Conservation (phyloP, 2,888 invertebrate genomes). For the Disparrhopalites patrizii region DNA sequence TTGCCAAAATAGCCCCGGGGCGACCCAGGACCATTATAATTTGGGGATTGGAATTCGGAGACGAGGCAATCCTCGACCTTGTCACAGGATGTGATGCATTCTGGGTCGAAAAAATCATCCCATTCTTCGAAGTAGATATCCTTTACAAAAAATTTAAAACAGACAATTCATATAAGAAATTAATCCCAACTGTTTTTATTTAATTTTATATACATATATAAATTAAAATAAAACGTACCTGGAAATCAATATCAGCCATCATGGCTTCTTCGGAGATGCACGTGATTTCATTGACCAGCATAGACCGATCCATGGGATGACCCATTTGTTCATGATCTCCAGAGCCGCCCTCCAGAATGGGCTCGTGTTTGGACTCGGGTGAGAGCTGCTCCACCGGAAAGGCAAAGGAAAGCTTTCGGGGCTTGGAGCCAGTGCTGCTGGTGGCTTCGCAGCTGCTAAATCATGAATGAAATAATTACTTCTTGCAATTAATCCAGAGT, state of each 20-base stretch:
- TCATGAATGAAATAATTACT: too few relatives aligned
- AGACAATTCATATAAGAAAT: neutral
- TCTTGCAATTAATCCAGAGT: too few relatives aligned
- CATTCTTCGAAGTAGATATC: conserved; percentile 48
- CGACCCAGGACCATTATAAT: neutral
- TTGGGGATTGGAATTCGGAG: conserved; percentile 51
- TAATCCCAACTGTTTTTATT: neutral
- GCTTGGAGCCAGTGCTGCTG: conserved; percentile 54
- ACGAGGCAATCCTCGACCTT: conserved; percentile 56
- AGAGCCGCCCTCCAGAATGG: neutral
- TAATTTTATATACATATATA: neutral
- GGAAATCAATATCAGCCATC: conserved; percentile 1
- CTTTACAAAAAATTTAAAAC: conserved; percentile 26
- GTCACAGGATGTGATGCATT: conserved; percentile 79
- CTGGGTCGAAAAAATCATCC: conserved; percentile 51
- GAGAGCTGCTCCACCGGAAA: conserved; percentile 44
- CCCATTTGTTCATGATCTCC: conserved; percentile 26
- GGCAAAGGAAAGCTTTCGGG: conserved; percentile 35
- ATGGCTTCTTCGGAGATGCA: neutral
- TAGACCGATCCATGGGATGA: conserved; percentile 36
- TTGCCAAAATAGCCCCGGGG: too few relatives aligned
- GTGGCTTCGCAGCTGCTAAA: conserved; percentile 44
- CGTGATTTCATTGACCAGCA: conserved; percentile 7
- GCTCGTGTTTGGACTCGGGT: conserved; percentile 32
- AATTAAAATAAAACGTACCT: too few relatives aligned